Evolutionary conservation across 2,113 vertebrate species (phyloP), one percentile per base, ranked within the genome.

Genomic region (Indri indri): DNA sequence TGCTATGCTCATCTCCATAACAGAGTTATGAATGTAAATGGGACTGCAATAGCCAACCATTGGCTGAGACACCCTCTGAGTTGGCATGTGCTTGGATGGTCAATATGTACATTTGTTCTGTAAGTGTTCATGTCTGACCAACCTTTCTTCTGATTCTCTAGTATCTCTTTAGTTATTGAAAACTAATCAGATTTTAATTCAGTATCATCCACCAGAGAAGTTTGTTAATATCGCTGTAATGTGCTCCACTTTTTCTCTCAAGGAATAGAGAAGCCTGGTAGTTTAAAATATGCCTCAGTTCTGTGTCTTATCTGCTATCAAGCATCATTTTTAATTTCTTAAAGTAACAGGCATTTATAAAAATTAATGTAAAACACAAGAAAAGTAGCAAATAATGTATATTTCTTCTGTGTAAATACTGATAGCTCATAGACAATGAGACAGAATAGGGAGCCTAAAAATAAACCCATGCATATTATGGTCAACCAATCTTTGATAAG

Each of bases 41-140:
- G n/a, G 1, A 22, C 12, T 3, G 2, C 1, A 54, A 50, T 76
- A n/a, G 7, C 22, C 32, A 61, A 2, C 1, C 2, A 4, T 6
- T 27, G 40, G 0, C 7, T 9, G 22, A 57, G 52, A 52, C 1
- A 0, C 2, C 2, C 6, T 57, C 14, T 54, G 6, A n/a, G 2
- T 50, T 42, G 13, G 12, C 6, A 14, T n/a, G 27, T 18, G 16
- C 17, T 88, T 65, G 8, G 7, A 50, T 23, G 79, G 1, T n/a
- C 16, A n/a, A 32, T 45, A 8, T 70, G 12, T 30, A 22, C 2
- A 11, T 65, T 47, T 84, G 22, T 47, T 76, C 14, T 84, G 2
- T 74, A 22, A 40, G 5, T 20, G 90, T 63, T 6, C 16, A 70
- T 11, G 2, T 59, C 40, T 40, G 5, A 32, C 11, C 50, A 68